Evolutionary conservation across 2,113 vertebrate genomes (phyloP).

Genomic region (Xiphias gladius): DNA sequence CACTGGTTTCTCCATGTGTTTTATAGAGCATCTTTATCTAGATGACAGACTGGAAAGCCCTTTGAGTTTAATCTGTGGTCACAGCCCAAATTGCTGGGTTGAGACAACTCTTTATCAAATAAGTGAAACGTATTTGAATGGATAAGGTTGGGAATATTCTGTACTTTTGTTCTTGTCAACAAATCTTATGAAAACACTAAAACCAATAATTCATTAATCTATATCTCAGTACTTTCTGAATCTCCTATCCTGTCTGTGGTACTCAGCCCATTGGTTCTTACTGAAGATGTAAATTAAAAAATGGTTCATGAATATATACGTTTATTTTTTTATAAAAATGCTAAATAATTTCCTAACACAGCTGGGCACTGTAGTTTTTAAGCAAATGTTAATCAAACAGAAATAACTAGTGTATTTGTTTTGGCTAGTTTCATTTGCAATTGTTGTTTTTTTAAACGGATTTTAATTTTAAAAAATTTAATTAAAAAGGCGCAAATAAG

Average conservation of each 20-base stretch:
- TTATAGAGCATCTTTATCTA: constrained; percentile 6
- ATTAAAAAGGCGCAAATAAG: too few relatives aligned
- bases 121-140: neutral
- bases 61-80: neutral
- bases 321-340: neutral
- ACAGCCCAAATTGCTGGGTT: neutral
- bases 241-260: neutral
- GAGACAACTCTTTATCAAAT: neutral
- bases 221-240: neutral
- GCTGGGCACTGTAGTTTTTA: neutral
- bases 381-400: neutral
- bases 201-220: neutral
- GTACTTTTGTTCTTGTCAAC: neutral
- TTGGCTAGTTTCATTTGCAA: neutral
- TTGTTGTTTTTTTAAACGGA: too few relatives aligned
- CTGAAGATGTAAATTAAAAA: neutral
- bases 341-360: neutral
- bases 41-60: neutral
- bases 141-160: neutral
- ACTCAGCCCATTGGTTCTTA: neutral
- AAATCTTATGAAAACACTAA: constrained; percentile 7
- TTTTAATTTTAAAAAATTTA: too few relatives aligned
- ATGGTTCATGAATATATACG: neutral
- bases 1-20: neutral
- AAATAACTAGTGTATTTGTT: neutral